Evolutionary conservation across 2,888 invertebrate species (phyloP), one percentile per base, ranked within the genome.

Genomic region (Epiblema foenella): DNA sequence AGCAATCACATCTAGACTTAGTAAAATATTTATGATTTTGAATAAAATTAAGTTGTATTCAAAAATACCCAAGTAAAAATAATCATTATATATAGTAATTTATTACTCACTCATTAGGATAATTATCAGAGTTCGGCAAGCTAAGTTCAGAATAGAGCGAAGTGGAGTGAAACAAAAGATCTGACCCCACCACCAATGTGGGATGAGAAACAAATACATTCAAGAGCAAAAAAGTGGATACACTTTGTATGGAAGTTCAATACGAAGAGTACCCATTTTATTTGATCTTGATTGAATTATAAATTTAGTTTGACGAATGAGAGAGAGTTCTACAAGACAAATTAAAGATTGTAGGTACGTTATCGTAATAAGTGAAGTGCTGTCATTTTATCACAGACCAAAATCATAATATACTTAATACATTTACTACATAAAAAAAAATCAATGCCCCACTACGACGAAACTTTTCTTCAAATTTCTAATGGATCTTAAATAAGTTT

Each of bases 381-480:
- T n/a, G 7, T 33, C 5, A 42, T 42, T 42, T 42, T 42, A 42
- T 42, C 42, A 42, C n/a, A 42, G 15, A 4, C 5, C 42, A 42
- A 42, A 42, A 42, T 42, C 42, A n/a, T 42, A n/a, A 3, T 15
- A 42, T 15, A 15, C 15, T 18, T 9, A 18, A 51, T 9, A 17
- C 3, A 17, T 51, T 51, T 18, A 17, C n/a, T 17, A 10, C 9
- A 33, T 33, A 24, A 24, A 29, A n/a, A 20, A 24, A 46, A 39
- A 33, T 42, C 11, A 57, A 29, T 57, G 24, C 7, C 10, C 4
- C 12, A 29, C 8, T 24, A 60, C 24, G 5, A 29, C 9, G 10
- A 42, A 66, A 15, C n/a, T 29, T 51, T 67, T 65, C 54, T 57
- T 65, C 17, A 65, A 46, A 56, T 8, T 57, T 46, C 29, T 56